Conservation (phyloP, 2,113 vertebrate species). For the Panthera leo region DNA sequence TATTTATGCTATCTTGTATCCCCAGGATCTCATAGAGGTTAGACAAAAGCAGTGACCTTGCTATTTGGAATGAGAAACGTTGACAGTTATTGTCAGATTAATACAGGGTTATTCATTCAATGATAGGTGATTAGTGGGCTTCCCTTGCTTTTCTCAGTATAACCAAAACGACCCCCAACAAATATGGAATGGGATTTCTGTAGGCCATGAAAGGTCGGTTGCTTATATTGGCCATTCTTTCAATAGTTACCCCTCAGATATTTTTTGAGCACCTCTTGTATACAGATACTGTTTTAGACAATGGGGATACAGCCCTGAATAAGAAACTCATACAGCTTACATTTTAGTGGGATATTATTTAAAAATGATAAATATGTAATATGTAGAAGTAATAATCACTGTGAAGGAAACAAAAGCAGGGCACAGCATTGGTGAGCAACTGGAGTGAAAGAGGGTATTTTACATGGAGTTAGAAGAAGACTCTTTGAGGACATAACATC, state of each 20-base stretch:
- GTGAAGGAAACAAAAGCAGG: neutral
- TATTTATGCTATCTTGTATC: neutral
- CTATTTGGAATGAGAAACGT: neutral
- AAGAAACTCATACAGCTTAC: neutral
- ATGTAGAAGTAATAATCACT: neutral
- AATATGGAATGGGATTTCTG: neutral
- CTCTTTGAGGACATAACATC: neutral
- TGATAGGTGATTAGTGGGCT: neutral
- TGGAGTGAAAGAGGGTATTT: neutral
- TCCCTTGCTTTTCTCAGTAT: neutral
- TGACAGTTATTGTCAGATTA: neutral
- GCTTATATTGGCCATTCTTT: neutral
- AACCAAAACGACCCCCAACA: neutral
- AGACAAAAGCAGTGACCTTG: neutral
- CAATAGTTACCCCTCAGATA: neutral
- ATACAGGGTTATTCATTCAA: neutral
- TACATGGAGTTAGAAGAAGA: neutral
- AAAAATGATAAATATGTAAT: neutral
- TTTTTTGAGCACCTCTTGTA: neutral
- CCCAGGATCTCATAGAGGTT: neutral
- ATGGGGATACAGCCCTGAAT: neutral
- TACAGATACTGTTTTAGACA: neutral
- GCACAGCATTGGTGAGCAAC: neutral
- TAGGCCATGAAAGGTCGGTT: neutral
- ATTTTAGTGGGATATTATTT: neutral